Conservation (phyloP, 2,797 vertebrate genomes). For the Urocyon cinereoargenteus region DNA sequence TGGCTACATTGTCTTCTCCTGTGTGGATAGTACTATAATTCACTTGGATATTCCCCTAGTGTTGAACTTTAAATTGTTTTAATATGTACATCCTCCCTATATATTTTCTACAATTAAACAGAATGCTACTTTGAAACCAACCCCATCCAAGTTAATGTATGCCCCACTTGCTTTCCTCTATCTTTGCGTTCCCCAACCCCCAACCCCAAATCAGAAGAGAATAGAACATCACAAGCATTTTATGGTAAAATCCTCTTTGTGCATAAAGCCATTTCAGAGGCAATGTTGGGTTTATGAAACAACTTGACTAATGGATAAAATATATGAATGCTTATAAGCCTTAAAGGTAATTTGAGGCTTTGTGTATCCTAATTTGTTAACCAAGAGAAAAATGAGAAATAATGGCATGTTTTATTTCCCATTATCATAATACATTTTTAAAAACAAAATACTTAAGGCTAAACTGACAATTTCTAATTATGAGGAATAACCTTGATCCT, state of each 20-base stretch:
- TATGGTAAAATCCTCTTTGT: slow-evolving; percentile 78
- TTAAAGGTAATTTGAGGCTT: slow-evolving; percentile 76
- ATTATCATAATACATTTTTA: slow-evolving; percentile 72
- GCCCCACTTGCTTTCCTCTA: neutral
- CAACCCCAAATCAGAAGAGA: slow-evolving; percentile 44
- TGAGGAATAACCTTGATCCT: slow-evolving; percentile 61
- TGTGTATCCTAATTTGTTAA: slow-evolving; percentile 75
- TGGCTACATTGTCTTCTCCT: neutral
- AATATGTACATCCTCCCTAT: neutral
- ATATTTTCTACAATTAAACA: slow-evolving; percentile 40
- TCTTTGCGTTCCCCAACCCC: neutral
- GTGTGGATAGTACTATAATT: neutral
- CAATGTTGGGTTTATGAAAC: slow-evolving; percentile 74
- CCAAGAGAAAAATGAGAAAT: slow-evolving; percentile 71
- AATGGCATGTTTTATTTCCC: slow-evolving; percentile 70
- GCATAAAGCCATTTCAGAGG: slow-evolving; percentile 67
- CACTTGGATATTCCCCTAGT: slow-evolving; percentile 34
- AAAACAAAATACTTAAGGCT: slow-evolving; percentile 75
- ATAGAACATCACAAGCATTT: slow-evolving; percentile 69
- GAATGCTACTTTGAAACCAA: slow-evolving; percentile 59
- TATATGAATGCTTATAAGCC: slow-evolving; percentile 70
- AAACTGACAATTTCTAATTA: slow-evolving; percentile 76
- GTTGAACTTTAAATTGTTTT: slow-evolving; percentile 18
- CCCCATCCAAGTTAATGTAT: slow-evolving; percentile 60
- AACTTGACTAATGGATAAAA: slow-evolving; percentile 77